Evolutionary conservation across 2,113 vertebrate genomes (phyloP).

Genomic region (Fregata magnificens): DNA sequence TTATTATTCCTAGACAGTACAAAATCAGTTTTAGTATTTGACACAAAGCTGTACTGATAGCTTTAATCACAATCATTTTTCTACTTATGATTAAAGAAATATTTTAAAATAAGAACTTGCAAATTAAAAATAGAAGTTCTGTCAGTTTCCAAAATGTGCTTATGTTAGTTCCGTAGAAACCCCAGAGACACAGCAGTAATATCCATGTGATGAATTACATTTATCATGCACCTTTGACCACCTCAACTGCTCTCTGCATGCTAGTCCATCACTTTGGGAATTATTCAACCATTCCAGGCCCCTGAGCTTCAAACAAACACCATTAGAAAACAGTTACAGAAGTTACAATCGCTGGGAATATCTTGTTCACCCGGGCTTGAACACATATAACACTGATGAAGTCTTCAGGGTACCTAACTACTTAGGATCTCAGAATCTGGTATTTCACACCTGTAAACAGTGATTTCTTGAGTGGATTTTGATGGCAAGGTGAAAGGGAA

Average conservation of each 20-base stretch:
- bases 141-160: not conserved
- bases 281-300: not conserved
- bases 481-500: not conserved
- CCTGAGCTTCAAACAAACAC: not conserved
- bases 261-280: not conserved
- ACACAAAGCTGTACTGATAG: not conserved
- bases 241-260: not conserved
- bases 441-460: fast-evolving
- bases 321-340: not conserved
- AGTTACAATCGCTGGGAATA: not conserved
- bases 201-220: not conserved
- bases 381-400: not conserved
- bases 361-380: not conserved
- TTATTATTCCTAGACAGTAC: not conserved
- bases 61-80: not conserved
- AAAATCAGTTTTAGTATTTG: not conserved
- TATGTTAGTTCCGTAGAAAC: not conserved
- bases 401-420: not conserved
- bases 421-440: not conserved
- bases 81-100: not conserved
- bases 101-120: not conserved
- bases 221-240: not conserved
- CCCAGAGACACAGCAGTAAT: not conserved
- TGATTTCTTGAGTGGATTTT: not conserved
- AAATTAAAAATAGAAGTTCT: not conserved